Base-by-base conservation (phyloP, 2,797 vertebrate species). In the Fistularia commersonii region DNA sequence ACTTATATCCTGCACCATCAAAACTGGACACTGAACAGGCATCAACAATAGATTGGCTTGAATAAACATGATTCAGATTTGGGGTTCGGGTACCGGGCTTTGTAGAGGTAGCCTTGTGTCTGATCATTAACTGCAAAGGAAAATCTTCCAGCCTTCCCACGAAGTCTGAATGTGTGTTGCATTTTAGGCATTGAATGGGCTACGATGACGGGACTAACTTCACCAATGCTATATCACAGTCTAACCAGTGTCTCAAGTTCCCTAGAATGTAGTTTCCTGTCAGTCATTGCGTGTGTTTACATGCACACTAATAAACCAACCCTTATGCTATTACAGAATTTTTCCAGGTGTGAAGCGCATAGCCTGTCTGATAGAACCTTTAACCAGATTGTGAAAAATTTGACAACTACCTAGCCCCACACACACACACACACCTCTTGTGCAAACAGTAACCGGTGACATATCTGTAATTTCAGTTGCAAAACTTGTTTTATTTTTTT, bases 81-180 rank as follows among this genome's bases (percentile, higher is more conserved):
- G 58, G 69, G 54, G 42, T 2, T 37, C 11, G 42, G 61, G 52
- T 11, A 1, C 45, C 36, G 43, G 65, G 51, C 36, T 72, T 56
- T 14, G 32, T 61, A 76, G 87, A 89, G 87, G 87, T 87, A 88
- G 85, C 65, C 64, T 83, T 86, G 84, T 86, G 79, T 85, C 59
- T 81, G 54, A 45, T 59, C 33, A 23, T 57, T 57, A 45, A 60
- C 70, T 70, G 45, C 57, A 61, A 50, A 56, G 52, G 51, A 48
- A 63, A 56, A 55, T 52, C 54, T 38, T 55, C 51, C 61, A 23
- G 23, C 23, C 2, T 23, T 23, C 23, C 23, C 23, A 23, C 23
- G 23, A 23, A 23, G 57, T 55, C 57, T 61, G 51, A 37, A n/a
- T 46, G 23, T 46, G 23, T 23, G 23, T 23, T 23, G 23, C 23